Evolutionary conservation across 2,888 invertebrate genomes (phyloP).

Genomic region (Drosophila barbarae): DNA sequence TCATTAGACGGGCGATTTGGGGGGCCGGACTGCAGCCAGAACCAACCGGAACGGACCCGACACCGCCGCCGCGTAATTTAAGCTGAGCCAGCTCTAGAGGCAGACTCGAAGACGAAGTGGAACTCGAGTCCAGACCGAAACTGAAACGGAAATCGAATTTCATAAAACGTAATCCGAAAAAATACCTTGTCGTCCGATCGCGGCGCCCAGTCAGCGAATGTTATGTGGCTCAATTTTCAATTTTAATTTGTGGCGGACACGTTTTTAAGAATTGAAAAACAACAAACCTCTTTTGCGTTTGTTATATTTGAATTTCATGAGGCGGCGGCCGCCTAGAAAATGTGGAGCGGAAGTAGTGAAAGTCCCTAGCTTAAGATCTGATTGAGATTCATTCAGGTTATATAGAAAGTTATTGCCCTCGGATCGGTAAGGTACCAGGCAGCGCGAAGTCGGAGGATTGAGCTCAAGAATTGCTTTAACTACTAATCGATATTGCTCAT

Average conservation of each 20-base stretch:
- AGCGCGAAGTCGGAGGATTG: conserved; percentile 7
- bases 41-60: conserved; percentile 10
- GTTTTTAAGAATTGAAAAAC: conserved; percentile 11
- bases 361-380: neutral
- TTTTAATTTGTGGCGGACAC: conserved; percentile 21
- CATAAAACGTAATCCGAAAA: conserved; percentile 19
- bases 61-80: conserved; percentile 12
- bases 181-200: conserved; percentile 28
- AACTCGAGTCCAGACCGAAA: conserved; percentile 10
- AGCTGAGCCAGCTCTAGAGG: conserved; percentile 7
- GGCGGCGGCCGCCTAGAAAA: conserved; percentile 3
- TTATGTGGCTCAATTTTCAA: conserved; percentile 18
- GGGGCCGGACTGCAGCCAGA: conserved; percentile 56
- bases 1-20: conserved; percentile 48
- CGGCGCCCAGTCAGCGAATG: conserved; percentile 25
- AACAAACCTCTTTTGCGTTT: conserved; percentile 5
- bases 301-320: conserved; percentile 32
- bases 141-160: conserved; percentile 22
- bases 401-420: conserved; percentile 12
- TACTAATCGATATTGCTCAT: conserved; percentile 62
- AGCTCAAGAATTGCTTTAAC: conserved; percentile 17
- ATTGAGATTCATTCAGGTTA: conserved; percentile 8
- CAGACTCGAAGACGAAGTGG: conserved; percentile 1
- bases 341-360: conserved; percentile 40
- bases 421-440: conserved; percentile 30